Percentiles rank a stretch among this genome's conserved stretches.
phyloP scores from a whole-genome alignment of 2,797 vertebrate species.

The Enteromius viviparus region DNA sequence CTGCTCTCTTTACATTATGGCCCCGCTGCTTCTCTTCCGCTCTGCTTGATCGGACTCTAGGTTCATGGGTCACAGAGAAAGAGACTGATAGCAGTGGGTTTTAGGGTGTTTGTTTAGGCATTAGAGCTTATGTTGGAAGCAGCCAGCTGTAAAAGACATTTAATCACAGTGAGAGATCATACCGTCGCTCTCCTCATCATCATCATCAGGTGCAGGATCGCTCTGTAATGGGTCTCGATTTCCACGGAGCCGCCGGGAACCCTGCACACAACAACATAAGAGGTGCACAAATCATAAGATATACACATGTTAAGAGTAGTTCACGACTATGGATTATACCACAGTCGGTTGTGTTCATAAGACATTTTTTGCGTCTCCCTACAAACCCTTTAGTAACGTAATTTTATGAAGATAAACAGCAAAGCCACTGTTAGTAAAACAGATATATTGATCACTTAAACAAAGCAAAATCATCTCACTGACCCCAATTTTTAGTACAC shows the following conservation, averaged over 20 bases:
- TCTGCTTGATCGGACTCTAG: constrained; percentile 6
- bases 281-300: not conserved
- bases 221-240: constrained; percentile 90
- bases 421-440: not conserved
- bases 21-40: constrained; percentile 3
- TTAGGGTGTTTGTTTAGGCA: constrained; percentile 13
- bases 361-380: not conserved
- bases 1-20: constrained; percentile 19
- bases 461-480: not conserved
- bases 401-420: not conserved
- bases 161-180: constrained; percentile 51
- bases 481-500: not conserved
- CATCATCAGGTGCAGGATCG: constrained; percentile 93
- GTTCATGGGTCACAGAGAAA: constrained; percentile 23
- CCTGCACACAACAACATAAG: constrained; percentile 70
- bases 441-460: not conserved
- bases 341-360: not conserved
- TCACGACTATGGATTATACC: not conserved
- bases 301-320: not conserved
- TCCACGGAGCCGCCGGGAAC: constrained; percentile 87
- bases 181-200: constrained; percentile 99
- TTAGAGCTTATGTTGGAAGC: constrained; percentile 20
- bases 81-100: not conserved
- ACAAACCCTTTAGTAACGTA: not conserved
- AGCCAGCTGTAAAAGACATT: not conserved